phyloP scores from a whole-genome alignment of 1,140 invertebrate genomes.

The Drosophila simulans region DNA sequence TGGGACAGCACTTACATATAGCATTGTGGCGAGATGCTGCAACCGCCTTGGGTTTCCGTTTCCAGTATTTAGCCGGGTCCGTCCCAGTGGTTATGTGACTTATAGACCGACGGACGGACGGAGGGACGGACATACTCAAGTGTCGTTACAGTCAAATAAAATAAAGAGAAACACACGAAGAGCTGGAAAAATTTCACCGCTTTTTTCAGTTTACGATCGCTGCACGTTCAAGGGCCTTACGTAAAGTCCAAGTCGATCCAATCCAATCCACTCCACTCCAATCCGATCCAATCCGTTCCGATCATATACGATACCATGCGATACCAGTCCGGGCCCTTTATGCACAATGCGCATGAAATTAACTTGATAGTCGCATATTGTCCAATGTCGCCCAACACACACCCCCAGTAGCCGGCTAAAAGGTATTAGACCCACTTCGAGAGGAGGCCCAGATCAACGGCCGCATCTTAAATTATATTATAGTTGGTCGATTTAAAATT shows the following conservation, averaged over 20 bases:
- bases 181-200: conserved; percentile 68
- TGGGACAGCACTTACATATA: no score
- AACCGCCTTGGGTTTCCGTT: conserved; percentile 11
- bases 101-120: conserved; percentile 1
- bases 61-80: background rate
- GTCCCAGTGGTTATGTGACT: conserved; percentile 57
- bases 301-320: background rate
- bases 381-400: conserved; percentile 44
- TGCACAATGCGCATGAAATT: conserved; percentile 63
- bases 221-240: conserved; percentile 80
- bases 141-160: conserved; percentile 55
- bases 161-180: conserved; percentile 19
- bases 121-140: conserved; percentile 18
- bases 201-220: conserved; percentile 66
- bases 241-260: conserved; percentile 49
- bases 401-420: conserved; percentile 15
- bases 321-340: conserved; percentile 55
- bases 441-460: conserved; percentile 59
- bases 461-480: conserved; percentile 57
- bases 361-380: conserved; percentile 69
- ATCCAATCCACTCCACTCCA: conserved; percentile 6
- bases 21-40: conserved; percentile 1
- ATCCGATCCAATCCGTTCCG: background rate
- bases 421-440: conserved; percentile 27
- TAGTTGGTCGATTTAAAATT: conserved; percentile 72